Evolutionary conservation across 1,140 invertebrate genomes (phyloP).

Genomic region (Proales similis): DNA sequence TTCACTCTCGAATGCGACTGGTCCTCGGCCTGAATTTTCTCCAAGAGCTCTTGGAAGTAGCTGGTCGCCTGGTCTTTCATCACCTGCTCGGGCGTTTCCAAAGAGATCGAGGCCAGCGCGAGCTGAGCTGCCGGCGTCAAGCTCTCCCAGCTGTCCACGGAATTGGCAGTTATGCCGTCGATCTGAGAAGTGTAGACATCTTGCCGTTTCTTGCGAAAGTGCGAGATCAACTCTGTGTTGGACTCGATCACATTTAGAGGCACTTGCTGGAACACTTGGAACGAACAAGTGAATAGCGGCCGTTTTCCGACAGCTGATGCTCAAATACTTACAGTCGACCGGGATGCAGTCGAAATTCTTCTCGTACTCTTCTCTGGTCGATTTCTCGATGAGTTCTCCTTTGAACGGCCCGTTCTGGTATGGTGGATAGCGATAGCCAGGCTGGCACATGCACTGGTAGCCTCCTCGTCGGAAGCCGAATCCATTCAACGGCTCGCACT

Average conservation of each 20-base stretch:
- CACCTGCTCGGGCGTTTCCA: neutral
- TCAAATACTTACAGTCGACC: constrained; percentile 63
- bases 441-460: constrained; percentile 79
- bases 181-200: constrained; percentile 15
- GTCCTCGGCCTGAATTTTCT: neutral
- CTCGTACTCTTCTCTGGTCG: constrained; percentile 80
- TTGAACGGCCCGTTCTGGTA: constrained; percentile 77
- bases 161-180: constrained; percentile 12
- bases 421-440: constrained; percentile 76
- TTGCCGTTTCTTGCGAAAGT: constrained; percentile 29
- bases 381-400: constrained; percentile 84
- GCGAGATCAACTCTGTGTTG: constrained; percentile 30
- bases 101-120: constrained; percentile 2
- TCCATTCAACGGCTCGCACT: constrained; percentile 81
- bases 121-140: constrained; percentile 24
- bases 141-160: constrained; percentile 34
- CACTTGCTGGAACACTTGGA: constrained; percentile 25
- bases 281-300: no score
- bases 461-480: constrained; percentile 89
- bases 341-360: constrained; percentile 81
- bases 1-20: constrained; percentile 25
- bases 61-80: constrained; percentile 10
- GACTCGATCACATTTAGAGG: constrained; percentile 35
- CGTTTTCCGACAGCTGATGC: neutral
- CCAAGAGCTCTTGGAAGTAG: constrained; percentile 7